Evolutionary conservation across 2,797 vertebrate genomes (phyloP), one percentile per base, ranked within the genome.

Genomic region (Syngnathus rostellatus): DNA sequence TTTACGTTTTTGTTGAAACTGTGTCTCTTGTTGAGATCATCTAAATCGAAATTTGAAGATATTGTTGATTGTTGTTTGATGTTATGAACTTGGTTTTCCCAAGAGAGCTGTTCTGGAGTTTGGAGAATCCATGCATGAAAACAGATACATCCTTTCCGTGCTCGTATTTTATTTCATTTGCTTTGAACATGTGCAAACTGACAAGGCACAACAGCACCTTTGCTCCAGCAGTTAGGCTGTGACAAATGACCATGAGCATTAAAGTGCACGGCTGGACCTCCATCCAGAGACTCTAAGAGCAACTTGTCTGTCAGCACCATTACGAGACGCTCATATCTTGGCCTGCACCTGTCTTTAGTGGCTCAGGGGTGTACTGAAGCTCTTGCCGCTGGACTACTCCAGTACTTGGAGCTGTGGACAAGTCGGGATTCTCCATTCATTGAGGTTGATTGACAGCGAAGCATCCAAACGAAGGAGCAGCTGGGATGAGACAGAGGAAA

Each of bases 291-390:
- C 72, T 73, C 71, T 58, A 64, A 67, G 81, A 85, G 78, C 72
- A 73, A 64, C 82, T 75, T 31, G 48, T 87, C 86, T 83, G 81
- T 90, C 87, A 84, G 71, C 86, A 51, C 81, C 72, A 74, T 78
- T 77, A 73, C 70, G 76, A 80, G 70, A 62, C 71, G 71, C 81
- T 87, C 81, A 67, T 85, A 83, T 85, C 81, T 84, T 73, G 75
- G 82, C 71, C 77, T 83, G 81, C 86, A 89, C 87, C 88, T 88
- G 87, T 81, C 77, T 84, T 79, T 82, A 63, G 73, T 57, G 5
- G 70, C 72, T 67, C 73, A 72, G 75, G 69, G 63, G 76, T 74
- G 66, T 63, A 68, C 62, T 65, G 17, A 64, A 64, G 46, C n/a
- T 53, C 66, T 55, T 31, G 48, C 11, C 31, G 45, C 61, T 64